Base-by-base conservation (phyloP, 2,888 invertebrate species). In the Tetragnatha montana region DNA sequence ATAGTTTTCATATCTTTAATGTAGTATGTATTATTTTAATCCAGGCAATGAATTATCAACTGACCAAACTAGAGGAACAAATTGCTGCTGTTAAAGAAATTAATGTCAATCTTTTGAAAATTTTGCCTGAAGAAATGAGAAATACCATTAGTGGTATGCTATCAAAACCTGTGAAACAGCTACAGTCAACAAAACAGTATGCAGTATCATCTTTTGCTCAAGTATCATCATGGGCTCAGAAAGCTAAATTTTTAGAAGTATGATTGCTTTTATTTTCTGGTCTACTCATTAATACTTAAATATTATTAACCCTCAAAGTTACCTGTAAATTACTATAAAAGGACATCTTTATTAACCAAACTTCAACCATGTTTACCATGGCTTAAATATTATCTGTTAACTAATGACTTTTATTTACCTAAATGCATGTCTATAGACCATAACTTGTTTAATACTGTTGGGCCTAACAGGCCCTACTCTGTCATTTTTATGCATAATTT, bases 41-140 rank as follows among this genome's bases (percentile, higher is more conserved):
- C 0, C 69, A 89, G 89, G 4, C n/a, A 4, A 85, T 89, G 47
- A 76, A 89, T 19, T 17, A 70, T 47, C 85, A 89, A 49, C 47
- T 89, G 8, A 12, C 8, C 1, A 22, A 19, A n/a, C 69, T 89
- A 6, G 76, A 89, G 6, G 60, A 81, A 17, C 35, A 81, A 35
- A 17, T 89, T 21, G 6, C 50, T 8, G 49, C 35, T 2, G 22
- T 89, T 14, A 70, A 73, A 35, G 75, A 84, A n/a, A 17, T 83
- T 10, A 76, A 75, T 14, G 14, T 50, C 22, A 51, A 35, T n/a
- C 19, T 81, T 10, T 76, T 76, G 8, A 17, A 51, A 51, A 19
- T 22, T 21, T 68, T 81, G 6, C 73, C 89, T 6, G 8, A 19
- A 47, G 81, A 89, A 49, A 14, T 78, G 8, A 70, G 71, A 10